Evolutionary conservation across 2,797 vertebrate species (phyloP).

Genomic region (Pipistrellus kuhlii): DNA sequence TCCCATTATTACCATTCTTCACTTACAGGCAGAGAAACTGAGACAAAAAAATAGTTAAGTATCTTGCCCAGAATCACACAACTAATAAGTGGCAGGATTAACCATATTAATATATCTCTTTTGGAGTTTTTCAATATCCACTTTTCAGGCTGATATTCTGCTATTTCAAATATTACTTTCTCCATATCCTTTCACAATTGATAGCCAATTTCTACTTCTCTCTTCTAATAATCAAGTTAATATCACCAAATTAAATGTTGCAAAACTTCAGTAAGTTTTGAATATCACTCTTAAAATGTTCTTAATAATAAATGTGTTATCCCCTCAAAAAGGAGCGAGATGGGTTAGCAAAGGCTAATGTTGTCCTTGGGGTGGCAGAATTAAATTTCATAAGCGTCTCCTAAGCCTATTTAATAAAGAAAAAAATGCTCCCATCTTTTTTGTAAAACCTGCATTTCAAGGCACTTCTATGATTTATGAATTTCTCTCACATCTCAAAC

Average conservation of each 20-base stretch:
- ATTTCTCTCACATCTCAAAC: conserved; percentile 42
- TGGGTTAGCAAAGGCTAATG: not conserved
- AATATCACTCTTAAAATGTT: conserved; percentile 17
- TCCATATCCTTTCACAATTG: not conserved
- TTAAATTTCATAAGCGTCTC: conserved; percentile 62
- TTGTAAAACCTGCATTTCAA: conserved; percentile 64
- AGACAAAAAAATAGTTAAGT: not conserved
- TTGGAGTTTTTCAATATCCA: not conserved
- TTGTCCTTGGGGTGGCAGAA: not conserved
- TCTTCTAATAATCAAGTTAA: conserved; percentile 25
- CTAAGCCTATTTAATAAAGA: conserved; percentile 44
- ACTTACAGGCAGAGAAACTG: not conserved
- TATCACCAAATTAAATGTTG: conserved; percentile 19
- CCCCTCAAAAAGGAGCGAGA: not conserved
- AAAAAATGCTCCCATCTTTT: conserved; percentile 50
- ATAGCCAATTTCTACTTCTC: not conserved
- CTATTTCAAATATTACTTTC: conserved; percentile 39
- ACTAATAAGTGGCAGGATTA: not conserved
- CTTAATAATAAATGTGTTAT: conserved; percentile 29
- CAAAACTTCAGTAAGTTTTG: conserved; percentile 47
- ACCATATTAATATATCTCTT: not conserved
- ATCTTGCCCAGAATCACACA: not conserved
- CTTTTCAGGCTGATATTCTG: not conserved
- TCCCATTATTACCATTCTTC: conserved; percentile 24
- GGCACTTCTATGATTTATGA: conserved; percentile 71